phyloP scores from a whole-genome alignment of 2,888 invertebrate species.

The Eupsilia transversa region DNA sequence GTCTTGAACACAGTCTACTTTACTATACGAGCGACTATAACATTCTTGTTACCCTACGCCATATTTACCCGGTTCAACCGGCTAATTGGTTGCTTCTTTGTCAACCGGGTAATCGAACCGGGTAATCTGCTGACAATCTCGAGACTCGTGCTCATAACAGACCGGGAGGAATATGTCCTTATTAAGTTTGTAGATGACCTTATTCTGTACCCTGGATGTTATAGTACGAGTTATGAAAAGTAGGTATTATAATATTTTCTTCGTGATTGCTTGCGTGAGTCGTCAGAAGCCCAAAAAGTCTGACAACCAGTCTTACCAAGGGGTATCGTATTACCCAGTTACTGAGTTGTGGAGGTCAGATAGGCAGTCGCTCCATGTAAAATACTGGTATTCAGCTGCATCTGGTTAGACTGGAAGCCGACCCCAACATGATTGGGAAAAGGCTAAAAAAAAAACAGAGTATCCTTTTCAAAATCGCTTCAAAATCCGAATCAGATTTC shows the following conservation, averaged over 20 bases:
- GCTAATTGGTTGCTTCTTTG: constrained; percentile 62
- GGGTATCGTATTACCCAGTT: no score
- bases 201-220: constrained; percentile 15
- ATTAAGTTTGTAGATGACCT: constrained; percentile 35
- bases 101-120: constrained; percentile 60
- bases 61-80: constrained; percentile 54
- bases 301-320: no score
- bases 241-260: neutral
- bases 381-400: no score
- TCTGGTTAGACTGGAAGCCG: no score
- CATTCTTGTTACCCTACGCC: constrained; percentile 51
- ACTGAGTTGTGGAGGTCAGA: no score
- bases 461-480: no score
- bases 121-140: constrained; percentile 54
- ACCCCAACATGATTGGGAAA: no score
- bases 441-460: no score
- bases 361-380: no score
- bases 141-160: constrained; percentile 34
- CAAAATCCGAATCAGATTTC: neutral
- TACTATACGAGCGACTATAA: constrained; percentile 48
- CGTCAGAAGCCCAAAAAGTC: no score
- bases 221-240: neutral
- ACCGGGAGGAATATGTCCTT: constrained; percentile 30
- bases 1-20: constrained; percentile 19
- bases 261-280: no score